Conservation (phyloP, 2,797 vertebrate species). For the Liparis tanakae region DNA sequence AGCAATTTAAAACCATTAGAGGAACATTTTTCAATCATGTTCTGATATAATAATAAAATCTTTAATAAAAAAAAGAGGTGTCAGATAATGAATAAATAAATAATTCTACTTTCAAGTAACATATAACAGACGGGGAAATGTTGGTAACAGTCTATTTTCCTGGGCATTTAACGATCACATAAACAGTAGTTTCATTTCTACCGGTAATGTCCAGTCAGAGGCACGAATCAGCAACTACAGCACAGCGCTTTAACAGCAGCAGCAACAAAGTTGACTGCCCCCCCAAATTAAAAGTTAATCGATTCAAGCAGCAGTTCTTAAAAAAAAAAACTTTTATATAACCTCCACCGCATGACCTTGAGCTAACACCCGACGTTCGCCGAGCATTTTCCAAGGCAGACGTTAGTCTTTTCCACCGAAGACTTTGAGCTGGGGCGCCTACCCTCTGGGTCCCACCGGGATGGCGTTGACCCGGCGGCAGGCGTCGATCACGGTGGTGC, state of each 20-base stretch:
- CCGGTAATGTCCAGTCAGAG: not conserved
- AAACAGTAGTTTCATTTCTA: not conserved
- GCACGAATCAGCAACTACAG: not conserved
- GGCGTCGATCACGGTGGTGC: slow-evolving; percentile 89
- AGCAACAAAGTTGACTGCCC: not conserved
- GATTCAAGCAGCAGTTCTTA: not conserved
- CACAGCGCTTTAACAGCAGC: not conserved
- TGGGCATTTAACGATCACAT: not conserved
- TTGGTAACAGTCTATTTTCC: too few relatives aligned
- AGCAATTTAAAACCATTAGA: too few relatives aligned
- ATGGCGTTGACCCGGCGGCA: slow-evolving; percentile 89
- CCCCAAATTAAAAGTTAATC: not conserved
- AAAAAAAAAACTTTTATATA: too few relatives aligned
- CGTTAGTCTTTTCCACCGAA: not conserved
- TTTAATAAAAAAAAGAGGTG: too few relatives aligned
- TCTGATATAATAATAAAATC: too few relatives aligned
- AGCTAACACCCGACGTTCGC: too few relatives aligned
- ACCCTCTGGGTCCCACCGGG: slow-evolving; percentile 91
- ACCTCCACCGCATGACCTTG: too few relatives aligned
- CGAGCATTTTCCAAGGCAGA: not conserved
- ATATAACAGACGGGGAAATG: too few relatives aligned
- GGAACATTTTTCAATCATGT: too few relatives aligned
- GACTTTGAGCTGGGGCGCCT: not conserved
- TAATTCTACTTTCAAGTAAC: too few relatives aligned
- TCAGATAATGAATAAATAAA: too few relatives aligned